phyloP scores from a whole-genome alignment of 2,113 vertebrate species.

The Scolopax mira region DNA sequence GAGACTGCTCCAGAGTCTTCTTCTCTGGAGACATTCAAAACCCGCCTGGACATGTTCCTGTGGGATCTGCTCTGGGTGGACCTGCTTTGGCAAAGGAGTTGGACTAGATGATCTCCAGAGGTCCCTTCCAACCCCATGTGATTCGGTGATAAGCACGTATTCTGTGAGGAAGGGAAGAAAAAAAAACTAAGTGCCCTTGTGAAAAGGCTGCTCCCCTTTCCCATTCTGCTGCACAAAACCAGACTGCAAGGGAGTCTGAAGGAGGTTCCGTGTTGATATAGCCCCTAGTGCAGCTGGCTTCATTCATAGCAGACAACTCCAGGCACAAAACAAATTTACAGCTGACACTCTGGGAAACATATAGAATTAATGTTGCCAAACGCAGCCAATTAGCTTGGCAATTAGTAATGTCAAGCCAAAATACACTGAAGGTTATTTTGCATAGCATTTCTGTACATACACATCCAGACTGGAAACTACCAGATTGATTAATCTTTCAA shows the following conservation, averaged over 20 bases:
- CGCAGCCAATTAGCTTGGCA: background rate
- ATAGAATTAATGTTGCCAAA: background rate
- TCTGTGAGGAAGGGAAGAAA: background rate
- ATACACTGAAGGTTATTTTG: background rate
- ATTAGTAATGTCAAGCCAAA: background rate
- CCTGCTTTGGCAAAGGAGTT: too few relatives aligned
- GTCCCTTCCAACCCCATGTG: too few relatives aligned
- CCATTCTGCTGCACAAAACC: background rate
- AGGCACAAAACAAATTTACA: background rate
- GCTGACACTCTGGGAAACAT: background rate
- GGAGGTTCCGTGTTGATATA: background rate
- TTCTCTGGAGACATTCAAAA: too few relatives aligned
- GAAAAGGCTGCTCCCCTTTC: background rate
- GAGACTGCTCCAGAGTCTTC: too few relatives aligned
- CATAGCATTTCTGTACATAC: background rate
- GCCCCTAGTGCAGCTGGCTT: background rate
- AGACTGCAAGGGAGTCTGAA: background rate
- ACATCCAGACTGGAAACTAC: background rate
- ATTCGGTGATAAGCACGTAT: background rate
- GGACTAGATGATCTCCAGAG: too few relatives aligned
- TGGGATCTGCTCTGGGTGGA: too few relatives aligned
- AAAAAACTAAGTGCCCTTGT: background rate
- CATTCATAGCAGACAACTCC: accelerated
- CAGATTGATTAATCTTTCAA: background rate
- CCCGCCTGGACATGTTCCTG: too few relatives aligned